Evolutionary conservation across 2,797 vertebrate genomes (phyloP).

Genomic region (Chelidonichthys spinosus): DNA sequence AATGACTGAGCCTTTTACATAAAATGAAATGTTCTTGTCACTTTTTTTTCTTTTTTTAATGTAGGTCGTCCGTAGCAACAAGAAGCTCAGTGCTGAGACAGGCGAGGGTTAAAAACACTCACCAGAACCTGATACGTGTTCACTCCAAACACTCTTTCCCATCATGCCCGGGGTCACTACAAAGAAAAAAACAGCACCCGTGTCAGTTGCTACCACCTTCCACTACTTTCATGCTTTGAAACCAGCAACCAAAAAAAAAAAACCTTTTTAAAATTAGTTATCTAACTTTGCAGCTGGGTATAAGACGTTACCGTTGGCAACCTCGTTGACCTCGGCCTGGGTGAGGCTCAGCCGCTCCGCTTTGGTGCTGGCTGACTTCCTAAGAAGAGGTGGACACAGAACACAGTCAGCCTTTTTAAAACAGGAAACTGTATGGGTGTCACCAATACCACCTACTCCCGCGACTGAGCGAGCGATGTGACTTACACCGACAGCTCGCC

Average conservation of each 20-base stretch:
- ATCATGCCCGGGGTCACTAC: conserved; percentile 82
- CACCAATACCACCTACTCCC: background rate
- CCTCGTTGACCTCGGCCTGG: conserved; percentile 71
- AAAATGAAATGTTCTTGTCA: background rate
- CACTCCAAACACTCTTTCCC: conserved; percentile 84
- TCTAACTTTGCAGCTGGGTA: background rate
- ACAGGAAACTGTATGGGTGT: conserved; percentile 38
- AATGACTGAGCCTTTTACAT: background rate
- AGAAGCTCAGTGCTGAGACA: too few relatives aligned
- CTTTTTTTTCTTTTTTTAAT: background rate
- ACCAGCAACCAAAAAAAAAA: background rate
- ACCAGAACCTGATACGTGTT: conserved; percentile 79
- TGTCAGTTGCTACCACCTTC: too few relatives aligned
- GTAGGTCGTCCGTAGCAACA: background rate
- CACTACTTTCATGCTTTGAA: conserved; percentile 1
- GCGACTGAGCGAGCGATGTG: background rate
- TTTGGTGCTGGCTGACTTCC: conserved; percentile 80
- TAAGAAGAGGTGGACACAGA: conserved; percentile 58
- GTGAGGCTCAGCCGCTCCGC: conserved; percentile 80
- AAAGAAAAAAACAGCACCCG: conserved; percentile 28
- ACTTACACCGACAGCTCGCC: conserved; percentile 81
- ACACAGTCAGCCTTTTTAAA: conserved; percentile 44
- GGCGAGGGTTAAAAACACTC: conserved; percentile 18
- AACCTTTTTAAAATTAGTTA: background rate
- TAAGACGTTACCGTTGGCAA: conserved; percentile 73